phyloP scores from a whole-genome alignment of 2,113 vertebrate species.

The Typhlomys cinereus region DNA sequence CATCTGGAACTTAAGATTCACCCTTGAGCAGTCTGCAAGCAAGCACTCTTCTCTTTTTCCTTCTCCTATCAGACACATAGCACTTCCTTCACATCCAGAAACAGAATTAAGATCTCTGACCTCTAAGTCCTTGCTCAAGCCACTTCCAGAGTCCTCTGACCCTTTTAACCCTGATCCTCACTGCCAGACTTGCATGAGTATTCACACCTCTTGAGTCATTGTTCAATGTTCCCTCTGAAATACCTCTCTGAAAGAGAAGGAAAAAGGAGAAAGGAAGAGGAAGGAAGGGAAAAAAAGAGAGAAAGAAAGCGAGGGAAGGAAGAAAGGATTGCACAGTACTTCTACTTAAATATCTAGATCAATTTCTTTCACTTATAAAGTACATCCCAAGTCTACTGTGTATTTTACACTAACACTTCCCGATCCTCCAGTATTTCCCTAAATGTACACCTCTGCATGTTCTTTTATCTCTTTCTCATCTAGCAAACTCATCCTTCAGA shows the following conservation, averaged over 20 bases:
- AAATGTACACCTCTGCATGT: background rate
- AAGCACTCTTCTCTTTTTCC: background rate
- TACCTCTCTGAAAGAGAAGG: background rate
- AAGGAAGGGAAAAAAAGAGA: background rate
- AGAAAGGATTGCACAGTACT: background rate
- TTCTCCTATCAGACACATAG: background rate
- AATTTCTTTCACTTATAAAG: background rate
- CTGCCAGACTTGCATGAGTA: background rate
- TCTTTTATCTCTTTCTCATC: background rate
- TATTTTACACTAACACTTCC: no score
- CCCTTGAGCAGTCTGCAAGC: background rate
- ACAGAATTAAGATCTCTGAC: background rate
- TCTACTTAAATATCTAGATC: background rate
- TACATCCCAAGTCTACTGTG: no score
- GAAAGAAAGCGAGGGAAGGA: background rate
- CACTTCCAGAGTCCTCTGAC: background rate
- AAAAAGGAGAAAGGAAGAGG: background rate
- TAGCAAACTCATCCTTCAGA: background rate
- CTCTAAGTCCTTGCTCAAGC: background rate
- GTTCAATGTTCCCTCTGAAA: background rate
- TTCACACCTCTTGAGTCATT: background rate
- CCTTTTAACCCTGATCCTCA: background rate
- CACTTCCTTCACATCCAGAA: background rate
- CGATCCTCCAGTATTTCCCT: background rate
- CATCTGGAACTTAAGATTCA: background rate